phyloP scores from a whole-genome alignment of 1,140 invertebrate genomes.

The Drosophila navojoa region DNA sequence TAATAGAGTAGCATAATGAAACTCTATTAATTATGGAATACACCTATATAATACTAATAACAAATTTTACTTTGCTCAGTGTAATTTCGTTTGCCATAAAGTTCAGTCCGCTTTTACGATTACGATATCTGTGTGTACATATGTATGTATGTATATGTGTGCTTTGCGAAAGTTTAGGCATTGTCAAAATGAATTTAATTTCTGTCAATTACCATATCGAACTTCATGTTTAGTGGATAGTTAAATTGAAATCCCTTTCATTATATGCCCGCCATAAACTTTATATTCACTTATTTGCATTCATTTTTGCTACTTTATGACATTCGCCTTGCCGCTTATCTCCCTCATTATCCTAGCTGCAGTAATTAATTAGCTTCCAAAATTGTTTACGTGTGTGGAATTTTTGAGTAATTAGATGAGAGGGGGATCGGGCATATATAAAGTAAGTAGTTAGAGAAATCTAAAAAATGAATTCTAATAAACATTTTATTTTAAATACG shows the following conservation, averaged over 20 bases:
- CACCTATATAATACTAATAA: too few species aligned
- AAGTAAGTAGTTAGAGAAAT: too few species aligned
- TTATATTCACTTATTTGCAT: conserved; percentile 10
- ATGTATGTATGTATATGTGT: conserved; percentile 21
- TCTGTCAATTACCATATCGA: conserved; percentile 26
- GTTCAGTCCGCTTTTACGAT: conserved; percentile 12
- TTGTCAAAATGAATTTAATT: conserved; percentile 25
- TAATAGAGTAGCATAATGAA: too few species aligned
- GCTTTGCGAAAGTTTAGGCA: conserved; percentile 10
- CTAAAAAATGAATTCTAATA: too few species aligned
- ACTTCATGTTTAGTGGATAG: conserved; percentile 12
- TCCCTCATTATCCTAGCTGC: neutral
- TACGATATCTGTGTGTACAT: conserved; percentile 20
- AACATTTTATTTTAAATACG: too few species aligned
- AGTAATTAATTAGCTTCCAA: too few species aligned
- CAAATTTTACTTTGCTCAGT: conserved; percentile 8
- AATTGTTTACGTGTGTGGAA: too few species aligned
- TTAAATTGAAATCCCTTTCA: conserved; percentile 18
- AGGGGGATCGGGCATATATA: too few species aligned
- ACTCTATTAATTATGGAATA: too few species aligned
- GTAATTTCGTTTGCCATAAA: conserved; percentile 8
- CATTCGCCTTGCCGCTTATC: neutral
- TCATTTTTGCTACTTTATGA: neutral
- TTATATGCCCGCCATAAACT: conserved; percentile 3
- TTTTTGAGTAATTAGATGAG: too few species aligned